Base-by-base conservation (phyloP, 2,888 invertebrate species). In the Diplolepis rosae region DNA sequence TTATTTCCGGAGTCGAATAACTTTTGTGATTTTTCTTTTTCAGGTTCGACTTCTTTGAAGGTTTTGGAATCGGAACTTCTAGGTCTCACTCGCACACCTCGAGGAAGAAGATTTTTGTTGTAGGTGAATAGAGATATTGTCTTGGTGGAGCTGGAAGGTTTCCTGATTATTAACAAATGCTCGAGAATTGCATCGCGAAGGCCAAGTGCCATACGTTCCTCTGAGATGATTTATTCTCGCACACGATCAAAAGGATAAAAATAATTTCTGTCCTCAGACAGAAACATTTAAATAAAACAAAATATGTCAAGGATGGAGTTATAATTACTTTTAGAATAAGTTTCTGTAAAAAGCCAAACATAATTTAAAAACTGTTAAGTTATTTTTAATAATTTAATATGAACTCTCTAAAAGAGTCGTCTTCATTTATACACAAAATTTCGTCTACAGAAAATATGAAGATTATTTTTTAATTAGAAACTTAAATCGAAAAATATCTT, bases 121-220 rank as follows among this genome's bases (percentile, higher is more conserved):
- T 83, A 84, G 45, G 74, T 45, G 69, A 81, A 81, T 15, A 81
- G 76, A 32, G 80, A 69, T 70, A 83, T 70, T 24, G 80, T 56
- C 72, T 83, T 82, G 66, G 72, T 76, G 54, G 83, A 80, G 68
- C 81, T 83, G 74, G 35, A 39, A 70, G 28, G 11, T 27, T 45
- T 18, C 18, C 18, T 45, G 45, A 45, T 45, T 18, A 13, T 45
- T 45, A 45, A 45, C 45, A 4, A 45, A 2, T 45, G 9, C 45
- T 18, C 18, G 45, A 45, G 45, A 45, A 45, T 2, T 15, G 45
- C 45, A 45, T 45, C 15, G 18, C 45, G 45, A 45, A 45, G 45
- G 45, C 45, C 45, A 45, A 45, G 45, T 2, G 18, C 18, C 7
- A 15, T 42, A 6, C 15, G n/a, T 18, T 45, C n/a, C 18, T 15